Conservation (phyloP, 1,140 invertebrate genomes). For the Pissodes strobi region DNA sequence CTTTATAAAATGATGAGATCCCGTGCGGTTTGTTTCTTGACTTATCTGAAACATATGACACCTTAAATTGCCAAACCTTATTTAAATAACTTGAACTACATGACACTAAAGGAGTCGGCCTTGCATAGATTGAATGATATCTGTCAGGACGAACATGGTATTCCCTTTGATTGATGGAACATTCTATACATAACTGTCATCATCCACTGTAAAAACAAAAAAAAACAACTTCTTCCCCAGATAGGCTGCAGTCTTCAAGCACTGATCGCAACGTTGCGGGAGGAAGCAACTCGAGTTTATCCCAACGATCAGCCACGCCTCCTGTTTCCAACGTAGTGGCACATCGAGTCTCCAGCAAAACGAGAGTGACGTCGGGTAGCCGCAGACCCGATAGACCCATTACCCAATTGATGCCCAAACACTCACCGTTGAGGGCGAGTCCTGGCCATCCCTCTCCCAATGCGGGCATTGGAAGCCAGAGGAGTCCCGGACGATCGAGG, state of each 20-base stretch:
- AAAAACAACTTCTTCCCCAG: too few relatives aligned
- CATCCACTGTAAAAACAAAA: too few relatives aligned
- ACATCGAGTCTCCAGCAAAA: constrained; percentile 67
- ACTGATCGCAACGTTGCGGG: constrained; percentile 28
- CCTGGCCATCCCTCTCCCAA: constrained; percentile 55
- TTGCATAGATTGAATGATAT: too few relatives aligned
- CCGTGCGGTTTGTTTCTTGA: too few relatives aligned
- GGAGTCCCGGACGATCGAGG: constrained; percentile 38
- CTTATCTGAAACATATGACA: not conserved
- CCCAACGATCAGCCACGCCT: constrained; percentile 53
- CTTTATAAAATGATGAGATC: too few relatives aligned
- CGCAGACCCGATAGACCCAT: constrained; percentile 56
- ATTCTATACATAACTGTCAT: too few relatives aligned
- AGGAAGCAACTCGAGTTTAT: constrained; percentile 49
- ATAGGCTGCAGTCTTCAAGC: constrained; percentile 13
- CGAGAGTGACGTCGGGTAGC: constrained; percentile 66
- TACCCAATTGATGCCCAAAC: constrained; percentile 57
- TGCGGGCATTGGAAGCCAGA: constrained; percentile 37
- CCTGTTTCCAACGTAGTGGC: constrained; percentile 52
- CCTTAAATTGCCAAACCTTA: too few relatives aligned
- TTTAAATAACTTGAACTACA: too few relatives aligned
- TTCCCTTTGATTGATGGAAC: too few relatives aligned
- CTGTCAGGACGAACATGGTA: too few relatives aligned
- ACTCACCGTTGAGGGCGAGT: constrained; percentile 60
- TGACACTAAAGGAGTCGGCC: too few relatives aligned